Percentiles rank a stretch among this genome's conserved stretches.
Evolutionary conservation across 2,888 invertebrate species (phyloP).

Genomic region (Proisotoma minuta): DNA sequence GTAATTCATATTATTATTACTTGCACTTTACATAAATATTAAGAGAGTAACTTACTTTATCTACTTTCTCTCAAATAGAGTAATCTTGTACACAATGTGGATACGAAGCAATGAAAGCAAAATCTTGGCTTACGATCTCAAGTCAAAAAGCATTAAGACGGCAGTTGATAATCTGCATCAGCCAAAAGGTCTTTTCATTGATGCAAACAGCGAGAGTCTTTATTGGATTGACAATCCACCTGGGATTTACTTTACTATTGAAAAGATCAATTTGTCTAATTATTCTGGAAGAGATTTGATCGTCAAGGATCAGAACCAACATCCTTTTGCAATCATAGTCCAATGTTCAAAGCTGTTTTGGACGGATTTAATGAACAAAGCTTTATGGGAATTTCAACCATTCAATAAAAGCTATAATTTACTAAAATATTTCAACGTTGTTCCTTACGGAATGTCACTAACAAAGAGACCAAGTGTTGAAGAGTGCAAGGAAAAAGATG

Average conservation of each 20-base stretch:
- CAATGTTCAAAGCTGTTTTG: constrained; percentile 5
- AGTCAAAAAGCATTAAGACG: not conserved
- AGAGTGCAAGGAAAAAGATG: not conserved
- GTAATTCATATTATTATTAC: not conserved
- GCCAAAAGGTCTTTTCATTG: not conserved
- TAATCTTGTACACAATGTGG: constrained; percentile 6
- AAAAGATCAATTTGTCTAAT: constrained; percentile 1
- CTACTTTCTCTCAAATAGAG: not conserved
- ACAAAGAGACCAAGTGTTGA: not conserved
- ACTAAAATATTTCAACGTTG: not conserved
- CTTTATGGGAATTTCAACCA: not conserved
- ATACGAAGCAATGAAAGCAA: not conserved
- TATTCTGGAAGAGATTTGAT: not conserved
- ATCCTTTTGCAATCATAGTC: constrained; percentile 8
- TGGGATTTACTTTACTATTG: constrained; percentile 24
- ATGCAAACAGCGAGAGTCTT: not conserved
- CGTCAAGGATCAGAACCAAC: constrained; percentile 2
- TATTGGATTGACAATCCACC: constrained; percentile 21
- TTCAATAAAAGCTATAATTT: not conserved
- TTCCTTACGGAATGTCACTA: not conserved
- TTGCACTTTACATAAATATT: not conserved
- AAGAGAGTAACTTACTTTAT: not conserved
- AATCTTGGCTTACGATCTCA: constrained; percentile 2
- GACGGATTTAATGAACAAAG: constrained; percentile 13
- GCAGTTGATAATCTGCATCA: not conserved